Evolutionary conservation across 2,888 invertebrate species (phyloP).

Genomic region (Yponomeuta evonymella): DNA sequence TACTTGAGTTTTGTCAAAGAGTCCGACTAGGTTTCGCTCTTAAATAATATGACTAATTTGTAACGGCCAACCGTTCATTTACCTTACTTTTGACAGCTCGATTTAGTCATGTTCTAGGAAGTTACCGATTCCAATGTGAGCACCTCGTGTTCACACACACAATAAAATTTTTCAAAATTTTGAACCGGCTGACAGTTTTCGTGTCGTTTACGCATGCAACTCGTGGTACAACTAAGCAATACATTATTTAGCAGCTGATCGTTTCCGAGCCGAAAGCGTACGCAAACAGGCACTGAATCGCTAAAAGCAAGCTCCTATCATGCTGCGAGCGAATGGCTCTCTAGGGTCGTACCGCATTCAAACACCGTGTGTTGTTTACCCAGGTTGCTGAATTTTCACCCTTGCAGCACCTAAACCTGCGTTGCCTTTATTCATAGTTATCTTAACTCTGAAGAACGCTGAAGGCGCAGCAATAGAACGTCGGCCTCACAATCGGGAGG

Average conservation of each 20-base stretch:
- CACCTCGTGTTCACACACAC: too few relatives aligned
- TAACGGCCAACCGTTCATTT: too few relatives aligned
- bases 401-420: background rate
- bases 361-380: background rate
- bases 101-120: too few relatives aligned
- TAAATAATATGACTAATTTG: too few relatives aligned
- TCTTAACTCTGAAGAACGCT: background rate
- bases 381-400: background rate
- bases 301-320: background rate
- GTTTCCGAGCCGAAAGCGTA: background rate
- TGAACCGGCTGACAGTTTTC: too few relatives aligned
- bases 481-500: too few relatives aligned
- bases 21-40: too few relatives aligned
- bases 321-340: background rate
- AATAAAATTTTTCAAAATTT: too few relatives aligned
- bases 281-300: background rate
- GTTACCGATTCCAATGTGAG: too few relatives aligned
- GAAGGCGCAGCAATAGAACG: background rate
- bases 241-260: slow-evolving; percentile 1
- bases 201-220: background rate
- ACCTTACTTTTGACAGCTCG: too few relatives aligned
- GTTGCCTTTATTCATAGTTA: background rate
- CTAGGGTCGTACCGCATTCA: background rate
- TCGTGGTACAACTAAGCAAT: background rate
- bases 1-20: too few relatives aligned